A percentile compares a stretch with the other conserved stretches of the same genome.
Conservation (phyloP, 2,797 vertebrate species). For the Sitta carolinensis region DNA sequence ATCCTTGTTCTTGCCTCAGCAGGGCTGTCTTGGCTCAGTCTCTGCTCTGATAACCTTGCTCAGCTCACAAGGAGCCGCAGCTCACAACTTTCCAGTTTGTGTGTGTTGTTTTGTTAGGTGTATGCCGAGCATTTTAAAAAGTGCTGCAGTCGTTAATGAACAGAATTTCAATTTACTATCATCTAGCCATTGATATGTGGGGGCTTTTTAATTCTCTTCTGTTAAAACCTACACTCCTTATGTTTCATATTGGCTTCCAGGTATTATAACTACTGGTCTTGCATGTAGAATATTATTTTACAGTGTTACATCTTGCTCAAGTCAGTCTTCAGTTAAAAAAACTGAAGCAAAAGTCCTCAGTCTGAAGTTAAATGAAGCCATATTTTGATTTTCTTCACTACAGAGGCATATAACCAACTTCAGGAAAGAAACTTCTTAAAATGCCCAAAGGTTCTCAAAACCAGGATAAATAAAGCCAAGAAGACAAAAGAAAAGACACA, state of each 20-base stretch:
- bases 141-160: slow-evolving; percentile 47
- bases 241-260: background rate
- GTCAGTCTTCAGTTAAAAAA: background rate
- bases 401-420: background rate
- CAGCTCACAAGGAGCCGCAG: background rate
- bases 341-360: background rate
- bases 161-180: slow-evolving; percentile 41
- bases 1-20: background rate
- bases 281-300: background rate
- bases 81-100: background rate
- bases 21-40: background rate
- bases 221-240: background rate
- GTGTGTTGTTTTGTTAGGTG: background rate
- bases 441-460: background rate
- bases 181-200: background rate
- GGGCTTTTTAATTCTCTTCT: background rate
- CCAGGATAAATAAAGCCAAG: background rate
- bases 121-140: slow-evolving; percentile 37
- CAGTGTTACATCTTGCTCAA: background rate
- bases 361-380: background rate
- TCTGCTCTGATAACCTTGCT: background rate
- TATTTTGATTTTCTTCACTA: background rate
- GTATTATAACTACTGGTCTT: background rate
- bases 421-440: background rate
- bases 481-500: background rate